A percentile compares a stretch with the other conserved stretches of the same genome.
Conservation (phyloP, 1,140 invertebrate species). For the Hirudo medicinalis region DNA sequence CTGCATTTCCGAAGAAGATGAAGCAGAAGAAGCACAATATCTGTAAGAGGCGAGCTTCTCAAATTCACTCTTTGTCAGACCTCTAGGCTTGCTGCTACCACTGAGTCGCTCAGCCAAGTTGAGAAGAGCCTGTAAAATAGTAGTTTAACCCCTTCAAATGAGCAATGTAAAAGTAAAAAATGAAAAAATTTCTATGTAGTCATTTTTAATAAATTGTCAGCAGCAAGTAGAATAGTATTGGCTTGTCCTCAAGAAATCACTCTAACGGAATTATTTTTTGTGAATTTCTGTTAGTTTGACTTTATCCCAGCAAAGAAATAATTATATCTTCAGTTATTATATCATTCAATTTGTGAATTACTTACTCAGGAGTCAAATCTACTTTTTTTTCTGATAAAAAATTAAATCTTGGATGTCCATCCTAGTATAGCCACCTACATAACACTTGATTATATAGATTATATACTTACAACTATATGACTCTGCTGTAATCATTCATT, state of each 20-base stretch:
- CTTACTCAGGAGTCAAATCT: neutral
- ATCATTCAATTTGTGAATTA: neutral
- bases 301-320: neutral
- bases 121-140: slow-evolving; percentile 52
- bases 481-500: neutral
- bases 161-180: too few species aligned
- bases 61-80: slow-evolving; percentile 70
- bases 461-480: too few species aligned
- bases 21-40: slow-evolving; percentile 55
- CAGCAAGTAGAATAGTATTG: too few species aligned
- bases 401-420: neutral
- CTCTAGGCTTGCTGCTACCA: slow-evolving; percentile 80
- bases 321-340: too few species aligned
- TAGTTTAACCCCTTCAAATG: too few species aligned
- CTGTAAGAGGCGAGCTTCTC: slow-evolving; percentile 76
- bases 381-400: neutral
- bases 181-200: too few species aligned
- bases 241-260: neutral
- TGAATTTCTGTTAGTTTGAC: neutral
- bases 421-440: neutral
- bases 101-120: slow-evolving; percentile 62
- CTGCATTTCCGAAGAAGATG: slow-evolving; percentile 58
- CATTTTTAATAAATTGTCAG: too few species aligned
- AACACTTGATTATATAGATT: too few species aligned
- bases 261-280: neutral